Conservation (phyloP, 1,140 invertebrate species). For the Amyelois transitella region DNA sequence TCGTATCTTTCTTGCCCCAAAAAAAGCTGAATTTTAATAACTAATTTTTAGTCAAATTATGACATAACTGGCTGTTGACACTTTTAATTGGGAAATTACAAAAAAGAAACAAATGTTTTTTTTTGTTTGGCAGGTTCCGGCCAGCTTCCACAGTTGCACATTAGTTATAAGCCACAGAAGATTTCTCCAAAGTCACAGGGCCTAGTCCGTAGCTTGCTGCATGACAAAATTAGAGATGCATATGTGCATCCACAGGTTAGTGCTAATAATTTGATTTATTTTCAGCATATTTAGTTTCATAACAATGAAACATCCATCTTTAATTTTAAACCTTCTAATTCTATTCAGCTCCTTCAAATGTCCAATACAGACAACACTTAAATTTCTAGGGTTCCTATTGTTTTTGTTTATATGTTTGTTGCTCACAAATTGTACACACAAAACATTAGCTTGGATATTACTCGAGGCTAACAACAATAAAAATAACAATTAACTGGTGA, state of each 20-base stretch:
- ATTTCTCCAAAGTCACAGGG: conserved; percentile 99
- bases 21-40: background rate
- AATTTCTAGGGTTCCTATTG: no score
- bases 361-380: no score
- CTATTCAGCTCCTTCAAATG: no score
- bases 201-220: conserved; percentile 91
- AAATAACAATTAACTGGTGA: no score
- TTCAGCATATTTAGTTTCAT: conserved; percentile 1
- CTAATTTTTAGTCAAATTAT: background rate
- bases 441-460: no score
- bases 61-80: background rate
- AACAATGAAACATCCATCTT: no score
- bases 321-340: no score
- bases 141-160: conserved; percentile 93
- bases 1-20: no score
- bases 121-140: conserved; percentile 65
- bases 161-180: conserved; percentile 99
- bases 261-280: background rate
- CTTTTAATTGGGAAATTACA: background rate
- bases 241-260: conserved; percentile 94
- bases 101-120: conserved; percentile 2
- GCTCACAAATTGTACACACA: no score
- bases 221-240: conserved; percentile 97
- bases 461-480: no score
- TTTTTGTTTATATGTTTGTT: no score